Base-by-base conservation (phyloP, 1,140 invertebrate species). In the Chrysoperla carnea region DNA sequence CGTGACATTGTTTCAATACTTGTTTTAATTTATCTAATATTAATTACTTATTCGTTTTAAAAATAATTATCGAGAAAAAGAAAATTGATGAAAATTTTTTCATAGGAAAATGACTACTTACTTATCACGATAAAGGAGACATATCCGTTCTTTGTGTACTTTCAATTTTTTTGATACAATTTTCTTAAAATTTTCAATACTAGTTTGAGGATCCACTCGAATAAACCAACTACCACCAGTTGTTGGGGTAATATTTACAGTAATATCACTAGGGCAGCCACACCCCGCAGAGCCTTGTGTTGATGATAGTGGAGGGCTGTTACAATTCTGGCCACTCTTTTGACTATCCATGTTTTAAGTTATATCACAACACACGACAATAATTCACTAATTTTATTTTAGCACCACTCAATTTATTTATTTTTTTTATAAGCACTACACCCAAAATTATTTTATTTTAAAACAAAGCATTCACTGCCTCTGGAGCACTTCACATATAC, bases 131-230 rank as follows among this genome's bases (percentile, higher is more conserved):
- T 90, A 81, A 43, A 94, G 70, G 53, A 94, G 69, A 61, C 84
- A 87, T 63, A 93, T 90, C 56, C 85, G 76, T 67, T 91, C 86
- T 65, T 89, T 89, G 48, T 83, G 77, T 56, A 93, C 83, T 72
- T 87, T 89, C 45, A 92, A 69, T 59, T 78, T 81, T 64, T 89
- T 88, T n/a, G 87, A 87, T 52, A 93, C 83, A 38, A 84, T 70
- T 64, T 87, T 87, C 63, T 92, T 91, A 11, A 93, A 72, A 58
- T 81, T 83, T 53, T 89, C 85, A 39, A 93, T 78, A 46, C 75
- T 84, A 49, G 84, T 83, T 53, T 76, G 73, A 47, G 73, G 72
- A 48, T 83, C 76, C 43, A 91, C 74, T 45, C 72, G 75, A 48
- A 94, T 70, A 51, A 83, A 76, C 62, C 92, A 89, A 56, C 82